Evolutionary conservation across 2,113 vertebrate species (phyloP), one percentile per base, ranked within the genome.

Genomic region (Clarias batrachus): DNA sequence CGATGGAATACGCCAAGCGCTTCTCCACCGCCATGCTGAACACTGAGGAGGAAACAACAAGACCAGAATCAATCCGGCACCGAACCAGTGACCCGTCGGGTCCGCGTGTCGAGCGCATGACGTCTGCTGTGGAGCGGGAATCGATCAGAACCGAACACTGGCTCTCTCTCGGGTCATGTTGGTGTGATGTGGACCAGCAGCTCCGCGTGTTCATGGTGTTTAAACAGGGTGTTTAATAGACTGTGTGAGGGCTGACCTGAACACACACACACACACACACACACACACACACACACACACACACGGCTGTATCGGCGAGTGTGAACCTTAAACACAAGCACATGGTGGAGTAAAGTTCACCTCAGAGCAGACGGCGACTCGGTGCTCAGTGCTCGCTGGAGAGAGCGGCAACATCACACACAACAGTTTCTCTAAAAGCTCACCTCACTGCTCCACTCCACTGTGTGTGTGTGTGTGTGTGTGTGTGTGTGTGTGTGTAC

Each of bases 11-110:
- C 80, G 97, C 98, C 79, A 99, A 91, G 85, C 94, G 97, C 91
- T 98, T 98, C 92, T 98, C 95, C 73, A 97, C 97, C 73, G 98
- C 97, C 98, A 99, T 99, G 91, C 93, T 97, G 83, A 89, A 88
- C 91, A 80, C 60, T 54, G 87, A 63, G 54, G 54, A 83, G 81
- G 86, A n/a, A n/a, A n/a, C 87, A 85, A 76, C 63, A 8, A 71
- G 74, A 76, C 30, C 27, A 7, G 25, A 57, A 87, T 90, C 88
- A 89, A 90, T 89, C 91, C 81, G 27, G 9, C 1, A 6, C 54
- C 25, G 48, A 76, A 48, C 37, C 30, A 33, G 30, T 33, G 30
- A 33, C 33, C 33, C 33, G 3, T 37, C 33, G 33, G 33, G 33
- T 37, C 33, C 3, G 33, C 33, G 33, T 37, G 33, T 37, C 33